Conservation (phyloP, 2,797 vertebrate species). For the Aphelocoma californica region DNA sequence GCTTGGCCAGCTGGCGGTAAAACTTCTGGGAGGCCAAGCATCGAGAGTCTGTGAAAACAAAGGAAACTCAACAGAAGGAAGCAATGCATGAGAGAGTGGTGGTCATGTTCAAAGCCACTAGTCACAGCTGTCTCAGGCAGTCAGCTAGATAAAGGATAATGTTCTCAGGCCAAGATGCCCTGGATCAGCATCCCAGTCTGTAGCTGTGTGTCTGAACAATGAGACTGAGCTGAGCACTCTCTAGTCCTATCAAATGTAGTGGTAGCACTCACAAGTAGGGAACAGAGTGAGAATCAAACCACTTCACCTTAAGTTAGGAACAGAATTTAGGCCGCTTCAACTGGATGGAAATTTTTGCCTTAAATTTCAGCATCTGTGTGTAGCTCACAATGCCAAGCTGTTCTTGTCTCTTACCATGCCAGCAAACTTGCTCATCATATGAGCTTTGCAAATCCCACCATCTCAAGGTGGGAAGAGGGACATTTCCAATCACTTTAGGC, state of each 20-base stretch:
- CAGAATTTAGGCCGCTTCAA: neutral
- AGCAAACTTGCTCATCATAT: neutral
- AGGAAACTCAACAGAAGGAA: conserved; percentile 31
- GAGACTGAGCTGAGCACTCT: neutral
- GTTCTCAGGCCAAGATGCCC: neutral
- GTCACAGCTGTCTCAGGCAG: conserved; percentile 25
- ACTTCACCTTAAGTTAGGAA: neutral
- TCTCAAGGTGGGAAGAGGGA: neutral
- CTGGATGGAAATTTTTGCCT: neutral
- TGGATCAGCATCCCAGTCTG: neutral
- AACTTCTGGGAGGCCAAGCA: conserved; percentile 20
- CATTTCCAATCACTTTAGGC: neutral
- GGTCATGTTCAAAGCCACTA: conserved; percentile 16
- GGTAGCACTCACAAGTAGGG: neutral
- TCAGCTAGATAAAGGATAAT: neutral
- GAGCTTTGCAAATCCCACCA: neutral
- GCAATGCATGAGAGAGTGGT: neutral
- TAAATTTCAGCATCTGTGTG: neutral
- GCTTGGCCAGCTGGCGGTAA: conserved; percentile 1
- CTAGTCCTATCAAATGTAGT: neutral
- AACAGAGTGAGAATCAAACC: neutral
- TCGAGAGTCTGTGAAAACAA: neutral
- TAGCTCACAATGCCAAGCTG: neutral
- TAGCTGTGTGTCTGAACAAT: neutral
- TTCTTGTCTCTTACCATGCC: neutral